A percentile compares a stretch with the other conserved stretches of the same genome.
These are phyloP conservation scores for Rhabdophis nuchalis DNA, from an alignment of 2,797 vertebrate genomes.

Conservation along the genomic window DNA sequence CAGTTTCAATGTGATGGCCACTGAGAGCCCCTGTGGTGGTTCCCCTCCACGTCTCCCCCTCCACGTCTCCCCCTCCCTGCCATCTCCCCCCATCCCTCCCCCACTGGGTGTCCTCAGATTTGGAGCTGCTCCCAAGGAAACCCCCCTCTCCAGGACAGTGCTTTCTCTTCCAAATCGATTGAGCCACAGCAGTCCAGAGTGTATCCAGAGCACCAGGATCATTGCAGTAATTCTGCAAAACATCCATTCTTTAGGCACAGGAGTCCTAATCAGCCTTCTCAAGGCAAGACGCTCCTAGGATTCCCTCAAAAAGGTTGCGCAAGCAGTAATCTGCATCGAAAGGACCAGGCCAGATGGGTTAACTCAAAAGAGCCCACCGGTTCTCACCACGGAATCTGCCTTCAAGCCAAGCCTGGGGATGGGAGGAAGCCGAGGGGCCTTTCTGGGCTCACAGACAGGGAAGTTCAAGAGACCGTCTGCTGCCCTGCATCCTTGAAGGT, in stretches of 20 bases:
- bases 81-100: neutral
- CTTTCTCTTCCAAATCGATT: neutral
- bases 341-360: neutral
- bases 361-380: neutral
- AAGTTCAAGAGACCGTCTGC: neutral
- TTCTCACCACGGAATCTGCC: neutral
- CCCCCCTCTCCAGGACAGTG: too few species aligned
- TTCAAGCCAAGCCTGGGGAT: neutral
- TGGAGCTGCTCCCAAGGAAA: neutral
- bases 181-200: neutral
- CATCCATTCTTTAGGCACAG: too few species aligned
- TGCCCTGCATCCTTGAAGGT: neutral
- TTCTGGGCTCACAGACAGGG: neutral
- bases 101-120: neutral
- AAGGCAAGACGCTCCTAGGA: neutral
- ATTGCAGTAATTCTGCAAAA: neutral
- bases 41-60: too few species aligned
- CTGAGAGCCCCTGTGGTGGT: neutral
- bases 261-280: too few species aligned
- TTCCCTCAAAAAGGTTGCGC: neutral
- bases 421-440: neutral
- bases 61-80: accelerated
- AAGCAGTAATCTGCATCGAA: neutral
- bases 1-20: neutral
- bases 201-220: neutral